Conservation (phyloP, 2,888 invertebrate genomes). For the Caenorhabditis wallacei region DNA sequence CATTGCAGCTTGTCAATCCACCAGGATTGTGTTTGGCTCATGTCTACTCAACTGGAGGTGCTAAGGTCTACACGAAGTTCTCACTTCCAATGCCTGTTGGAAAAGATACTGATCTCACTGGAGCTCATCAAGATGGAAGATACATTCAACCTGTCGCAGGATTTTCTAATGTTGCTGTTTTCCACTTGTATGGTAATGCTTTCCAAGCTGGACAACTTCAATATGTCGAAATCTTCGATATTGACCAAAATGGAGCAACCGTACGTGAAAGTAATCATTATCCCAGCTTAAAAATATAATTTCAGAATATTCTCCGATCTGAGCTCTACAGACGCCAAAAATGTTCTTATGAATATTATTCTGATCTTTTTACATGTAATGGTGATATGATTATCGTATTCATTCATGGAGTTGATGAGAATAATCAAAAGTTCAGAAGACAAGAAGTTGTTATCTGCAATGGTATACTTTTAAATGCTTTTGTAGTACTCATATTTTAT, state of each 20-base stretch:
- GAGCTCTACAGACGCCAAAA: constrained; percentile 67
- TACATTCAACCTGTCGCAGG: constrained; percentile 54
- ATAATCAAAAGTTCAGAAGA: constrained; percentile 68
- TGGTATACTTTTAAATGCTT: too few species aligned
- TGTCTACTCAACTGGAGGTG: constrained; percentile 70
- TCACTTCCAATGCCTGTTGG: constrained; percentile 57
- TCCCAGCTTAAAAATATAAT: background rate
- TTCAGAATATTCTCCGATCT: constrained; percentile 65
- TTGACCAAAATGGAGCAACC: constrained; percentile 37
- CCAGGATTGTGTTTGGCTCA: constrained; percentile 72
- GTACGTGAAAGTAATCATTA: background rate
- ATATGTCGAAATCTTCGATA: constrained; percentile 72
- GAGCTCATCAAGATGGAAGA: constrained; percentile 67
- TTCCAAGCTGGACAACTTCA: constrained; percentile 61
- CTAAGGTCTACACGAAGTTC: constrained; percentile 70
- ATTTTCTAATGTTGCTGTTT: constrained; percentile 62
- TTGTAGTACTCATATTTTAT: background rate
- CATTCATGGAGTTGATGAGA: constrained; percentile 72
- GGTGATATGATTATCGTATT: constrained; percentile 66
- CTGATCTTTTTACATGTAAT: constrained; percentile 74
- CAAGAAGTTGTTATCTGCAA: constrained; percentile 67
- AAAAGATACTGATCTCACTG: constrained; percentile 56
- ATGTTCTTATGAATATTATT: constrained; percentile 74
- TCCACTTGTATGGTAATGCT: constrained; percentile 59
- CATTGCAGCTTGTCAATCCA: constrained; percentile 48